phyloP scores from a whole-genome alignment of 2,888 invertebrate species.

The Troides oblongomaculatus region DNA sequence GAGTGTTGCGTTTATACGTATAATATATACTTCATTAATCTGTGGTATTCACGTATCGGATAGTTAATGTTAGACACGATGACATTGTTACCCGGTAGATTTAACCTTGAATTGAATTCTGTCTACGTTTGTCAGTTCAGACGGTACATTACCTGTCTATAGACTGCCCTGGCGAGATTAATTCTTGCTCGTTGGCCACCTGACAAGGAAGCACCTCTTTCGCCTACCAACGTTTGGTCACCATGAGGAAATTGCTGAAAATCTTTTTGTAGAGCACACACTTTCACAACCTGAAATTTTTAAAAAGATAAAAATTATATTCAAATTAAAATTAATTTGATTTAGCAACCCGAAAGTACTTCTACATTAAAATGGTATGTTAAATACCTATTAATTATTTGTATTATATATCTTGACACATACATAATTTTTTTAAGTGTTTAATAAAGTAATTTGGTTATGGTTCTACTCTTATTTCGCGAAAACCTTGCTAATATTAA shows the following conservation, averaged over 20 bases:
- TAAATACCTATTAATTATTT: too few relatives aligned
- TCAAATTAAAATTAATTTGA: too few relatives aligned
- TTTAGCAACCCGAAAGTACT: too few relatives aligned
- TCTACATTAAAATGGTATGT: too few relatives aligned
- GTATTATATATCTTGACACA: too few relatives aligned
- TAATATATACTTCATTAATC: neutral
- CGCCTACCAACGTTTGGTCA: slow-evolving; percentile 89
- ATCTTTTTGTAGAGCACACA: slow-evolving; percentile 86
- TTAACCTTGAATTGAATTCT: neutral
- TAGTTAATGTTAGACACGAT: neutral
- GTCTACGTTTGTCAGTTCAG: neutral
- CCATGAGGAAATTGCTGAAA: slow-evolving; percentile 85
- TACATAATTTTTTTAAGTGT: too few relatives aligned
- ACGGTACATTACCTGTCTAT: slow-evolving; percentile 73
- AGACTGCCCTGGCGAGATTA: slow-evolving; percentile 84
- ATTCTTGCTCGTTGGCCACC: slow-evolving; percentile 91
- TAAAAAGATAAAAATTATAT: neutral
- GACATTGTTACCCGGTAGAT: neutral
- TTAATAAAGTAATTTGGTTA: too few relatives aligned
- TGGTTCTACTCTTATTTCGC: too few relatives aligned
- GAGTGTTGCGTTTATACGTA: too few relatives aligned
- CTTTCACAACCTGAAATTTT: slow-evolving; percentile 76
- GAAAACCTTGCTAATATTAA: too few relatives aligned
- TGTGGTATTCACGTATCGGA: neutral
- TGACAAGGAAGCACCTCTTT: slow-evolving; percentile 88